These are phyloP conservation scores for Ivindomyrus marchei DNA, from an alignment of 2,113 vertebrate species.

Conservation along the genomic window DNA sequence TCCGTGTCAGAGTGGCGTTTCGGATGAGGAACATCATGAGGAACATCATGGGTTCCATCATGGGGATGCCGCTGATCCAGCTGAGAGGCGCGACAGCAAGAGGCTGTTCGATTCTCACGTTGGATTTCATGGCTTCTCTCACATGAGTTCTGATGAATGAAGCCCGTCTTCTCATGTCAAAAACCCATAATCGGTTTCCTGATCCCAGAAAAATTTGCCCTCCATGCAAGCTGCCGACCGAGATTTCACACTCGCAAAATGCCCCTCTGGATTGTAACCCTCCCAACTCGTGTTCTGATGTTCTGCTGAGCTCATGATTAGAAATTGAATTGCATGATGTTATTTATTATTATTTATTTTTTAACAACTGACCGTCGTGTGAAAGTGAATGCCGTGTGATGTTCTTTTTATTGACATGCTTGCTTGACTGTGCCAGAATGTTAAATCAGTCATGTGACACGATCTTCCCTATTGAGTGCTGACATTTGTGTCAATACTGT, in stretches of 20 bases:
- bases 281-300: background rate
- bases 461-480: background rate
- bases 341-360: background rate
- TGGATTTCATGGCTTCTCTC: background rate
- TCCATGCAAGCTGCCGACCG: background rate
- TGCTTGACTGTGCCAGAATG: background rate
- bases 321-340: background rate
- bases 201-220: background rate
- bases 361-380: background rate
- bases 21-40: background rate
- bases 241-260: background rate
- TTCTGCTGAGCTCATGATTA: background rate
- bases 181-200: background rate
- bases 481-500: background rate
- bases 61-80: background rate
- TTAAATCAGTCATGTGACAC: background rate
- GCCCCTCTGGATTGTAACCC: background rate
- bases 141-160: constrained; percentile 14
- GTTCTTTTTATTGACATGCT: background rate
- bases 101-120: background rate
- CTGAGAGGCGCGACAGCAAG: background rate
- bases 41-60: too few relatives aligned
- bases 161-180: background rate
- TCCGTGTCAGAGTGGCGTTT: background rate
- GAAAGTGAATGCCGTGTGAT: background rate